Conservation (phyloP, 2,797 vertebrate genomes). For the Microhierax caerulescens region DNA sequence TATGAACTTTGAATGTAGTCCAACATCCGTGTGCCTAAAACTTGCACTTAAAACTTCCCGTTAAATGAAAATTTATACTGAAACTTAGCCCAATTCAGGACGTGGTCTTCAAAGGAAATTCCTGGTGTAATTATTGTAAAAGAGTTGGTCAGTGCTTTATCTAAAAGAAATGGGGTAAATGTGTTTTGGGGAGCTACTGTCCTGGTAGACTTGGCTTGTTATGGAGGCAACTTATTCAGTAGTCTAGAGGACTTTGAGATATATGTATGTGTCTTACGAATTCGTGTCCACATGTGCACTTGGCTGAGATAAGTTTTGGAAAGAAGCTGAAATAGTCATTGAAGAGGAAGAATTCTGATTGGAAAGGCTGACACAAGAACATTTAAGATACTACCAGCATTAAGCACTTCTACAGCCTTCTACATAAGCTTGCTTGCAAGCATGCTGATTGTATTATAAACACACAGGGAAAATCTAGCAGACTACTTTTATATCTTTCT, state of each 20-base stretch:
- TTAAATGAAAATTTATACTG: background rate
- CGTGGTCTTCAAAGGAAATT: background rate
- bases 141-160: background rate
- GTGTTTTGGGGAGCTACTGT: background rate
- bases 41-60: background rate
- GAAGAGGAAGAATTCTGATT: background rate
- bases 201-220: background rate
- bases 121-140: background rate
- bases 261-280: background rate
- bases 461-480: background rate
- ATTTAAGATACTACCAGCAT: background rate
- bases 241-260: background rate
- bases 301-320: background rate
- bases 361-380: background rate
- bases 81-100: background rate
- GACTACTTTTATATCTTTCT: background rate
- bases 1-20: background rate
- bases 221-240: background rate
- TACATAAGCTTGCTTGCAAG: background rate
- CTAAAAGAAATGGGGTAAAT: background rate
- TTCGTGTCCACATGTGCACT: background rate
- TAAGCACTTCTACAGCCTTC: background rate
- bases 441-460: background rate
- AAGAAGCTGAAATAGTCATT: background rate
- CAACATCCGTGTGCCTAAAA: background rate